Conservation (phyloP, 2,888 invertebrate species). For the Odontomyia ornata region DNA sequence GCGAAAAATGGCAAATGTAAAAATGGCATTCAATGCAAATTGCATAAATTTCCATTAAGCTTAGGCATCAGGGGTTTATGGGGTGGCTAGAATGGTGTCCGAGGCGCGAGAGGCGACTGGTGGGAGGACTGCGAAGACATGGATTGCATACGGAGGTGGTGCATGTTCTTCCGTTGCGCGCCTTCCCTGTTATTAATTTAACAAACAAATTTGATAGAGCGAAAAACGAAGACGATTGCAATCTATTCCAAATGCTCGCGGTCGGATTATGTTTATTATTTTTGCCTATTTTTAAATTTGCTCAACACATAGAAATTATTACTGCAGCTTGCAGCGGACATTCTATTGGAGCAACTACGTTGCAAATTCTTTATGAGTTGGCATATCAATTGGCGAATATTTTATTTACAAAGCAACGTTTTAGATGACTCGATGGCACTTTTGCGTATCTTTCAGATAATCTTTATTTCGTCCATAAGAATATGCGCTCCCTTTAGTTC, state of each 20-base stretch:
- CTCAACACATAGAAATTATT: not conserved
- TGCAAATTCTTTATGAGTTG: no score
- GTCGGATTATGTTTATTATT: no score
- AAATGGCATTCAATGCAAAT: constrained; percentile 24
- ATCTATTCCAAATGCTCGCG: constrained; percentile 8
- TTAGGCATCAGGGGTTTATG: not conserved
- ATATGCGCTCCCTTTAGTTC: no score
- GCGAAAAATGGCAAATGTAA: not conserved
- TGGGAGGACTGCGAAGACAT: no score
- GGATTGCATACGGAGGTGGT: not conserved
- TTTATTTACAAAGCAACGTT: no score
- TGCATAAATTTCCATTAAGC: not conserved
- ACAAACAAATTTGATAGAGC: not conserved
- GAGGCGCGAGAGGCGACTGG: no score
- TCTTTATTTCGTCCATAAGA: no score
- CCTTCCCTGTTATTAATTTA: constrained; percentile 1
- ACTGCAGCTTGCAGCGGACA: not conserved
- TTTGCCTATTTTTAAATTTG: not conserved
- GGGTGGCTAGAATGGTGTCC: not conserved
- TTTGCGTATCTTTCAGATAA: no score
- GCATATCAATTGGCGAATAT: not conserved
- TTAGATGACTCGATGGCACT: no score
- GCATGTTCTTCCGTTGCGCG: not conserved
- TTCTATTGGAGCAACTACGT: not conserved
- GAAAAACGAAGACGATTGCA: not conserved